phyloP scores from a whole-genome alignment of 2,113 vertebrate genomes.

The Fulmarus glacialis region DNA sequence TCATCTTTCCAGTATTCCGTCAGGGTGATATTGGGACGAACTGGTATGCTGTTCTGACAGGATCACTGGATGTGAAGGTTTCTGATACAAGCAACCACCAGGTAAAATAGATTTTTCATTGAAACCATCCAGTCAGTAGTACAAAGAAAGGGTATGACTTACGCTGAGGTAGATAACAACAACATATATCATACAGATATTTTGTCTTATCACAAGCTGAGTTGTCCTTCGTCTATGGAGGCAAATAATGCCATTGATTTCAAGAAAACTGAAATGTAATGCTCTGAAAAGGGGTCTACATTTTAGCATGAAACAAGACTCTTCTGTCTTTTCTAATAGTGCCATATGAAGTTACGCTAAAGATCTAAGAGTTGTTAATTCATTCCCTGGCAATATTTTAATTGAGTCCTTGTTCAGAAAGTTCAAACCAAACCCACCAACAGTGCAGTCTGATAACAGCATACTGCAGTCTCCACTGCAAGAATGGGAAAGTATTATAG shows the following conservation, averaged over 20 bases:
- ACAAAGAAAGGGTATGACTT: background rate
- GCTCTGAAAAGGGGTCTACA: background rate
- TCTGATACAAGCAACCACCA: constrained; percentile 94
- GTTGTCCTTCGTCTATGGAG: background rate
- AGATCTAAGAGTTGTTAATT: background rate
- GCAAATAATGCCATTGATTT: background rate
- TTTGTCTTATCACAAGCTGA: background rate
- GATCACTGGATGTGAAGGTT: constrained; percentile 96
- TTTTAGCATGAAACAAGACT: background rate
- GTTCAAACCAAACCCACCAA: background rate
- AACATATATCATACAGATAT: background rate
- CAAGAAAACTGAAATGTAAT: background rate
- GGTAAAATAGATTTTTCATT: constrained; percentile 74
- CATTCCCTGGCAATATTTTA: background rate
- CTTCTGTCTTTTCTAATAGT: background rate
- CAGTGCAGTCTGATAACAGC: background rate
- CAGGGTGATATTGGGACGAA: constrained; percentile 97
- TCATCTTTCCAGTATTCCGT: constrained; percentile 86
- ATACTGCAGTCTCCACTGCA: background rate
- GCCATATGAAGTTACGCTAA: background rate
- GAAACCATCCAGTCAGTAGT: background rate
- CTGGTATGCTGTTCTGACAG: constrained; percentile 95
- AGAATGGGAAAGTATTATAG: background rate
- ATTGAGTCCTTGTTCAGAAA: background rate
- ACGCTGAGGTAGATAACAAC: background rate